phyloP scores from a whole-genome alignment of 2,888 invertebrate species.

The Bombylius major region DNA sequence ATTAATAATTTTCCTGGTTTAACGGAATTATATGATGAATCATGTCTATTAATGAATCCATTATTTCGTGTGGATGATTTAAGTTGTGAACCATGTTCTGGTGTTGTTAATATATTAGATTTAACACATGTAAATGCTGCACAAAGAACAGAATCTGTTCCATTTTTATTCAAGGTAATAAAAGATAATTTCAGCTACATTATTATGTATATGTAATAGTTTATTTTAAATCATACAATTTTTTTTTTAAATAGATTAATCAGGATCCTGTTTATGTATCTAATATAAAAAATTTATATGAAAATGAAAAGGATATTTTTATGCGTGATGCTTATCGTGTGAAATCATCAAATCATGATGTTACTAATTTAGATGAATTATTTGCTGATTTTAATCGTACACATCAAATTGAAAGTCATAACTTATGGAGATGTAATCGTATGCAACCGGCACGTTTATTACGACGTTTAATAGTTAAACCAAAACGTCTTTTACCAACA shows the following conservation, averaged over 20 bases:
- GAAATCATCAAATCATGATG: conserved; percentile 28
- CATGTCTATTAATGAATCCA: conserved; percentile 72
- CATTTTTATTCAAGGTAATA: conserved; percentile 45
- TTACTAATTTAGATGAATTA: conserved; percentile 33
- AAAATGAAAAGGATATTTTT: conserved; percentile 45
- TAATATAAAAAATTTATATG: conserved; percentile 45
- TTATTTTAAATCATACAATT: conserved; percentile 1
- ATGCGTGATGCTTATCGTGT: conserved; percentile 49
- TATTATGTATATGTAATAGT: neutral
- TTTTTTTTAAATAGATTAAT: conserved; percentile 40
- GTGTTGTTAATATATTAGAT: conserved; percentile 53
- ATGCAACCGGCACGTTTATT: conserved; percentile 60
- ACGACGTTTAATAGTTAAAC: conserved; percentile 58
- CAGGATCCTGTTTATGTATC: conserved; percentile 43
- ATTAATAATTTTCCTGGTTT: conserved; percentile 60
- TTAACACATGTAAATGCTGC: conserved; percentile 34
- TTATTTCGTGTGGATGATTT: conserved; percentile 69
- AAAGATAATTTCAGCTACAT: neutral
- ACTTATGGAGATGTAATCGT: conserved; percentile 55
- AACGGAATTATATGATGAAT: conserved; percentile 69
- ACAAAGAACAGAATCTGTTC: conserved; percentile 29
- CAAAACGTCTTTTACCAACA: conserved; percentile 49
- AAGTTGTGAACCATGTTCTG: conserved; percentile 74
- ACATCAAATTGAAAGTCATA: conserved; percentile 25
- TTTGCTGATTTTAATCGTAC: conserved; percentile 30